A percentile compares a stretch with the other conserved stretches of the same genome.
Evolutionary conservation across 1,140 invertebrate genomes (phyloP).

Genomic region (Littorina saxatilis): DNA sequence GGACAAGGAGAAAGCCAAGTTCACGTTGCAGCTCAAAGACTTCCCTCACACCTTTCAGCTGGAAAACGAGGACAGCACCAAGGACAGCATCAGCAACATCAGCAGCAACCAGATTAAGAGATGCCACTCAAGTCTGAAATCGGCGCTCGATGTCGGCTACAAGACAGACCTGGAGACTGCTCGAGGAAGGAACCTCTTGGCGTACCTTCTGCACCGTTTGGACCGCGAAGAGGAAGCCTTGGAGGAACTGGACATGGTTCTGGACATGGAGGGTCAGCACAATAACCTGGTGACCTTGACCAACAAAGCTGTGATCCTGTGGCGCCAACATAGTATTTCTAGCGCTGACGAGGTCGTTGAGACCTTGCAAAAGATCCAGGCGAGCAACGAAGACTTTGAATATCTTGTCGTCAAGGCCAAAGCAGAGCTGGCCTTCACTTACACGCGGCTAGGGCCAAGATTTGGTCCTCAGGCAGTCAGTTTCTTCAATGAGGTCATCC

Average conservation of each 20-base stretch:
- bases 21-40: not conserved
- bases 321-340: no score
- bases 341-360: not conserved
- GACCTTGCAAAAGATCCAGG: not conserved
- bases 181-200: not conserved
- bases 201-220: not conserved
- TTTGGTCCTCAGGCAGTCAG: not conserved
- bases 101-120: not conserved
- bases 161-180: conserved; percentile 15
- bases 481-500: not conserved
- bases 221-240: not conserved
- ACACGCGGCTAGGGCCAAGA: not conserved
- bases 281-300: conserved; percentile 19
- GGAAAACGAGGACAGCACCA: not conserved
- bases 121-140: not conserved
- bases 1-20: no score
- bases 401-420: conserved; percentile 8
- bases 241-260: not conserved
- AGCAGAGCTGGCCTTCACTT: conserved; percentile 29
- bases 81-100: no score
- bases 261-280: not conserved
- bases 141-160: conserved; percentile 6
- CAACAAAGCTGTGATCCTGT: conserved; percentile 20
- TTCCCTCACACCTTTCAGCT: conserved; percentile 27
- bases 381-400: not conserved